phyloP scores from a whole-genome alignment of 2,113 vertebrate genomes.

The Bettongia penicillata region DNA sequence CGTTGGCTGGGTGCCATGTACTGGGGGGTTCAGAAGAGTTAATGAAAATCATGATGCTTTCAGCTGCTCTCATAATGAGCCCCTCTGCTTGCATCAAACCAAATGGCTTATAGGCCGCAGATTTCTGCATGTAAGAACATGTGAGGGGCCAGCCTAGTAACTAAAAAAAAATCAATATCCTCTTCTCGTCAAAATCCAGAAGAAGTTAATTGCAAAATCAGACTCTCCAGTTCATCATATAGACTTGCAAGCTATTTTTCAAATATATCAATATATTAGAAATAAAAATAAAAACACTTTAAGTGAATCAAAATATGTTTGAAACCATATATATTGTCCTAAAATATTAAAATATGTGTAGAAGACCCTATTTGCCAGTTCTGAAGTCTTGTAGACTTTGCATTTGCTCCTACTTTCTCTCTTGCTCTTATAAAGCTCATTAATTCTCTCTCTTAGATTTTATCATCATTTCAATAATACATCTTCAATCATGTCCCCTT shows the following conservation, averaged over 20 bases:
- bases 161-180: not conserved
- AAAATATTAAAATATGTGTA: not conserved
- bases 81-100: slow-evolving; percentile 5
- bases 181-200: not conserved
- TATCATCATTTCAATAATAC: not conserved
- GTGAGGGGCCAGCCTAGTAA: not conserved
- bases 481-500: not conserved
- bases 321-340: not conserved
- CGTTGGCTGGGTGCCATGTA: slow-evolving; percentile 21
- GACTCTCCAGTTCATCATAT: not conserved
- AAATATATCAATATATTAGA: slow-evolving; percentile 15
- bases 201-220: slow-evolving; percentile 33
- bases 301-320: not conserved
- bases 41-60: slow-evolving; percentile 85
- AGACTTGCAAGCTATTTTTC: slow-evolving; percentile 17
- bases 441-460: not conserved
- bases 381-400: not conserved
- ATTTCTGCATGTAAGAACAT: not conserved
- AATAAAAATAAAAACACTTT: not conserved
- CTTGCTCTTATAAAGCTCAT: not conserved
- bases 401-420: not conserved
- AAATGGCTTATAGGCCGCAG: not conserved
- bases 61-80: slow-evolving; percentile 61
- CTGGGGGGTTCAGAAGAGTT: slow-evolving; percentile 65
- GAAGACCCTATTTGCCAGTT: not conserved